Conservation (phyloP, 2,113 vertebrate species). For the Salvator merianae region DNA sequence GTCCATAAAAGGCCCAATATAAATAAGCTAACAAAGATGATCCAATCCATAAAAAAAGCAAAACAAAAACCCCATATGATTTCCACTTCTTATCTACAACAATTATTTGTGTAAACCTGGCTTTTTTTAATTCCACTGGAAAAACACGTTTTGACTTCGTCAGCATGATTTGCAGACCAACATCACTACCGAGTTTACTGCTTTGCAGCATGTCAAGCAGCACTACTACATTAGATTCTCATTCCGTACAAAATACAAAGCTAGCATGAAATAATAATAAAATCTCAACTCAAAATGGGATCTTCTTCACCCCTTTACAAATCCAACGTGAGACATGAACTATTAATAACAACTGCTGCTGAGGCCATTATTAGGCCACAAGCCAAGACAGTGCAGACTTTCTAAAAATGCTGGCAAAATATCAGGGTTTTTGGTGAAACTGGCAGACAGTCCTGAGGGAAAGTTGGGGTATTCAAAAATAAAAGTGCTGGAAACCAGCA, state of each 20-base stretch:
- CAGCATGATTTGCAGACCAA: slow-evolving; percentile 55
- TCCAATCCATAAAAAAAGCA: background rate
- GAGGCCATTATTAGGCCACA: too few relatives aligned
- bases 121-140: slow-evolving; percentile 54
- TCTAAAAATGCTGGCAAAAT: too few relatives aligned
- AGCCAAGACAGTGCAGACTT: too few relatives aligned
- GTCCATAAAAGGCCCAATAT: background rate
- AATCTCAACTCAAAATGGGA: accelerated
- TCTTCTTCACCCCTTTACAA: background rate
- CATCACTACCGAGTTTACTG: slow-evolving; percentile 36
- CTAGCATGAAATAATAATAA: slow-evolving; percentile 6
- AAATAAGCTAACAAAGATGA: background rate
- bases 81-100: slow-evolving; percentile 55
- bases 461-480: too few relatives aligned
- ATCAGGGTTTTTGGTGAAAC: too few relatives aligned
- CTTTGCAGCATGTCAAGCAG: background rate
- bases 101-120: slow-evolving; percentile 46
- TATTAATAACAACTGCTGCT: background rate
- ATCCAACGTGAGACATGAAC: background rate
- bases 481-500: too few relatives aligned
- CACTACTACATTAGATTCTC: background rate
- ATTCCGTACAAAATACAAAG: background rate
- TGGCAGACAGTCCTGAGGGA: too few relatives aligned
- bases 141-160: slow-evolving; percentile 56
- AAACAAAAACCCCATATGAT: accelerated